phyloP scores from a whole-genome alignment of 2,797 vertebrate genomes.

The Liparis tanakae region DNA sequence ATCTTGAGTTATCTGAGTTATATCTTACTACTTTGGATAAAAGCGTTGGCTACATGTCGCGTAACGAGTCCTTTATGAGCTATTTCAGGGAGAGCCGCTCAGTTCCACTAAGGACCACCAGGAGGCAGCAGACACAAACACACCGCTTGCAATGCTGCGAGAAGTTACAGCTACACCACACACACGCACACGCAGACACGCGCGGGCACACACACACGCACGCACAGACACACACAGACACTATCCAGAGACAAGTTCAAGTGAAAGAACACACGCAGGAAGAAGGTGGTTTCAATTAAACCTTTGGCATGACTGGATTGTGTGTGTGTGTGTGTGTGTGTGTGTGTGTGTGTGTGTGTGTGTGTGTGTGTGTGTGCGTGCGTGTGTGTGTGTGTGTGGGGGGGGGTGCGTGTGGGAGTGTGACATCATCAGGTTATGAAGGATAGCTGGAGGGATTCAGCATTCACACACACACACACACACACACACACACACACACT shows the following conservation, averaged over 20 bases:
- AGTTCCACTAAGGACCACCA: conserved; percentile 18
- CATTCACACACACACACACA: conserved; percentile 10
- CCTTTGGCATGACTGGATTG: conserved; percentile 18
- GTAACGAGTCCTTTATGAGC: no score
- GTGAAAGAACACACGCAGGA: conserved; percentile 7
- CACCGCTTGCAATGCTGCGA: background rate
- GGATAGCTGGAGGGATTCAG: conserved; percentile 33
- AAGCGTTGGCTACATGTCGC: no score
- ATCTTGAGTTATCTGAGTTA: no score
- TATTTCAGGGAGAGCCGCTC: background rate
- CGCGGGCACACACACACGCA: no score
- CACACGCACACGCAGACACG: background rate
- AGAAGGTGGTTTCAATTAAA: conserved; percentile 51
- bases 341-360: conserved; percentile 15
- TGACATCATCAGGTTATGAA: conserved; percentile 47
- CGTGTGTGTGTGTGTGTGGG: conserved; percentile 57
- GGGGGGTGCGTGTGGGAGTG: conserved; percentile 63
- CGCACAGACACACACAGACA: no score
- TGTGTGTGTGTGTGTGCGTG: background rate
- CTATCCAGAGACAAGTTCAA: background rate
- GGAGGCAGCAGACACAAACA: conserved; percentile 50
- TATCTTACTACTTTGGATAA: no score
- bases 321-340: conserved; percentile 18
- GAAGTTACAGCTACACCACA: background rate
- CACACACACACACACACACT: no score